Evolutionary conservation across 2,888 invertebrate genomes (phyloP), one percentile per base, ranked within the genome.

Genomic region (Pardosa pseudoannulata): DNA sequence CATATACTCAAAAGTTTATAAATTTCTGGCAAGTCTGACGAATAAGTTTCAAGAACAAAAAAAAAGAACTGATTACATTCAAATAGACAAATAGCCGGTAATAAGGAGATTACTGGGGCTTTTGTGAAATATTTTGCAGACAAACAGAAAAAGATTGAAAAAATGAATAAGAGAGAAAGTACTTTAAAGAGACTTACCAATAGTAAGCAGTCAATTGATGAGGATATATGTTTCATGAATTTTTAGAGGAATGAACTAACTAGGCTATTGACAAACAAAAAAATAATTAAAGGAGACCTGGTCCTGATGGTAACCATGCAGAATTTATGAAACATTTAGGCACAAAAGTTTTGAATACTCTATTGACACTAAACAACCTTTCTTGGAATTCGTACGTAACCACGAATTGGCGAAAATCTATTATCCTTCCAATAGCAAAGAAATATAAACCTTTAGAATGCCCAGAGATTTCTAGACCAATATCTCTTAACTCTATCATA

Each of bases 271-370:
- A 19, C 16, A 70, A 41, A 7, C 36, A 39, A 27, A 67, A 67
- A n/a, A n/a, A n/a, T n/a, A n/a, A 32, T 7, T 65, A 1, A 29
- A 13, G 9, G 29, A 65, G 31, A 65, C 65, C 70, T 39, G 70
- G 70, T 11, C 27, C 19, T 70, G 39, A 70, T 39, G 39, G 23
- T 0, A 67, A 32, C 0, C 31, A 67, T 16, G 65, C 32, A 67
- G 65, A 67, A 7, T 67, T 67, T 31, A 13, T 67, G 16, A 67
- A 67, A 31, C 65, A 67, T 67, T 67, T 67, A 32, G 65, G 65
- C 1, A 31, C 70, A 41, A 2, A 41, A 23, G 39, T 32, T 13
- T 41, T 23, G 39, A 27, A 70, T 23, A 39, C 27, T 1, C 9
- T 70, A 23, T 36, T 39, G 39, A 41, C 23, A 23, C 27, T 39